A percentile compares a stretch with the other conserved stretches of the same genome.
Evolutionary conservation across 2,888 invertebrate genomes (phyloP).

Genomic region (Pseudoips prasinana): DNA sequence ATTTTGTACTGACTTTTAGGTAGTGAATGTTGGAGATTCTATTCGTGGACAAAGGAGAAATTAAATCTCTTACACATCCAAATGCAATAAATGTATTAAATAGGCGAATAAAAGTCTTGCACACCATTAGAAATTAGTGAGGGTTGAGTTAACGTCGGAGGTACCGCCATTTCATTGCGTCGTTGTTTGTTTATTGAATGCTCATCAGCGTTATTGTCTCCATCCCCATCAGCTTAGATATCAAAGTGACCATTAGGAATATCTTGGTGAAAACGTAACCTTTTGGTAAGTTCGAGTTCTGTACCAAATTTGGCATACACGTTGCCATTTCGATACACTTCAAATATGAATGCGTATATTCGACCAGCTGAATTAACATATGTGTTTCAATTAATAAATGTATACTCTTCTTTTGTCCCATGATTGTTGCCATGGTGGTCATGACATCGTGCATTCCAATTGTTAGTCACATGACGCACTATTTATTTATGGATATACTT

Average conservation of each 20-base stretch:
- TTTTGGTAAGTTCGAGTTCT: neutral
- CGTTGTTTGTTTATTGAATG: neutral
- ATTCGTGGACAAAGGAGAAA: too few relatives aligned
- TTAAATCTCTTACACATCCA: neutral
- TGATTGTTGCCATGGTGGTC: neutral
- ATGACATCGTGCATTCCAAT: neutral
- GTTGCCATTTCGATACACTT: conserved; percentile 1
- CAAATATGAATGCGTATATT: neutral
- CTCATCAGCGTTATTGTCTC: neutral
- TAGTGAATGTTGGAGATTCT: too few relatives aligned
- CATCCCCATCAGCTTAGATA: neutral
- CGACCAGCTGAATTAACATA: neutral
- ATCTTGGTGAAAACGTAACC: neutral
- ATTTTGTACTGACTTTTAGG: too few relatives aligned
- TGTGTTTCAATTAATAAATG: neutral
- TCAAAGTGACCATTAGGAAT: neutral
- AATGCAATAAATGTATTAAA: neutral
- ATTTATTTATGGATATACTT: too few relatives aligned
- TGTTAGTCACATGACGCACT: neutral
- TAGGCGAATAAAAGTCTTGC: neutral
- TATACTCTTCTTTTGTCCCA: neutral
- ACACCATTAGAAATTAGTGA: neutral
- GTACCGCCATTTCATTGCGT: neutral
- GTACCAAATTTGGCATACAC: neutral
- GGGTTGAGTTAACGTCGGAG: conserved; percentile 1